These are phyloP conservation scores for Momotus momota DNA, from an alignment of 2,797 vertebrate genomes.

Conservation along the genomic window DNA sequence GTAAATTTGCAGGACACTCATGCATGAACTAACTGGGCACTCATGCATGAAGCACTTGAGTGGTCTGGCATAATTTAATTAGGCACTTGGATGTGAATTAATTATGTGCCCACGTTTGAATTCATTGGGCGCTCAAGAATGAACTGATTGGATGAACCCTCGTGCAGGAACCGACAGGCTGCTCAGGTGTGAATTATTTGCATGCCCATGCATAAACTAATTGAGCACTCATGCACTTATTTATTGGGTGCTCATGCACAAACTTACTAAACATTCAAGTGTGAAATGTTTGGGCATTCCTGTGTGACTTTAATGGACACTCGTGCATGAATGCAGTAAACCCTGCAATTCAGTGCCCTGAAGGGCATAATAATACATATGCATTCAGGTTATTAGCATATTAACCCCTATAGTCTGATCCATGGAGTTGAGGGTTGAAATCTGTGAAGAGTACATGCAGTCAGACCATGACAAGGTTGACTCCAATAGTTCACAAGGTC, in stretches of 20 bases:
- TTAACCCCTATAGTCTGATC: background rate
- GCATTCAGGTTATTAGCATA: background rate
- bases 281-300: background rate
- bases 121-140: background rate
- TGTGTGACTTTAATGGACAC: background rate
- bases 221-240: background rate
- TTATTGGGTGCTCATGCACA: background rate
- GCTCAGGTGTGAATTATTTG: background rate
- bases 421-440: background rate
- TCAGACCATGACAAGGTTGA: background rate
- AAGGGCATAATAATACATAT: accelerated
- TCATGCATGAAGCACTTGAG: background rate
- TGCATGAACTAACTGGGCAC: background rate
- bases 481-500: background rate
- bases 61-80: background rate
- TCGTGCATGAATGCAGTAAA: background rate
- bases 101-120: accelerated
- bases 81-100: background rate
- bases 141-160: background rate
- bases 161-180: background rate
- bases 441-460: background rate
- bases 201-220: background rate
- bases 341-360: background rate
- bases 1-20: background rate
- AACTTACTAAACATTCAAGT: background rate